Percentiles rank a stretch among this genome's conserved stretches.
Evolutionary conservation across 2,888 invertebrate species (phyloP).

Genomic region (Thera obeliscata): DNA sequence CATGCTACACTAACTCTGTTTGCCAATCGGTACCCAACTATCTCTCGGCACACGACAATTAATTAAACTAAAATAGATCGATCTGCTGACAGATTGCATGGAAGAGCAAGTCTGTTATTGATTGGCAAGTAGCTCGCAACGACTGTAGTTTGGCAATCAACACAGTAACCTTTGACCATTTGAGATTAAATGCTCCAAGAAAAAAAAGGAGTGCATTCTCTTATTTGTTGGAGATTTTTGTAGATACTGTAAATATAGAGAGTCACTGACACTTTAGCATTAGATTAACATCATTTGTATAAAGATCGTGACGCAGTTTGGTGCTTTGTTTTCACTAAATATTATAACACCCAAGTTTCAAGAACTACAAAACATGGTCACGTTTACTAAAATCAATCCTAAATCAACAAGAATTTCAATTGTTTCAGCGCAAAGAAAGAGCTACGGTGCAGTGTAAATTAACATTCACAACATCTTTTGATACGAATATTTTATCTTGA

Average conservation of each 20-base stretch:
- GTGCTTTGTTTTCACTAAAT: constrained; percentile 33
- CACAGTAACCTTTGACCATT: constrained; percentile 45
- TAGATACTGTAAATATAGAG: constrained; percentile 49
- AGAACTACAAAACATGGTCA: constrained; percentile 17
- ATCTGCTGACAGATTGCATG: constrained; percentile 45
- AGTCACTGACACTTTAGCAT: constrained; percentile 33
- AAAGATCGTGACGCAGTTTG: constrained; percentile 30
- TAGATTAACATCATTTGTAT: constrained; percentile 37
- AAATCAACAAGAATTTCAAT: constrained; percentile 57
- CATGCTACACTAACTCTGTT: constrained; percentile 54
- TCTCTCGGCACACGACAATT: constrained; percentile 30
- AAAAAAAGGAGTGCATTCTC: constrained; percentile 5
- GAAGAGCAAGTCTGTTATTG: constrained; percentile 49
- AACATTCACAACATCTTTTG: constrained; percentile 54
- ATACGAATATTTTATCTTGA: constrained; percentile 41
- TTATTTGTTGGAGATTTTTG: constrained; percentile 6
- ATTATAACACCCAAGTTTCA: constrained; percentile 22
- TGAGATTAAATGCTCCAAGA: constrained; percentile 30
- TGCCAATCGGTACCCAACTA: constrained; percentile 46
- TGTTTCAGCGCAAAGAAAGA: constrained; percentile 77
- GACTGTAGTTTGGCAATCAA: constrained; percentile 54
- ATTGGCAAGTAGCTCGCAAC: constrained; percentile 58
- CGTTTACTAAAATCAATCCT: constrained; percentile 13
- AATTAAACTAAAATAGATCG: constrained; percentile 46
- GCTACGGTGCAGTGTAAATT: constrained; percentile 65